These are phyloP conservation scores for Amazona finschi DNA, from an alignment of 2,797 vertebrate genomes.

Conservation along the genomic window DNA sequence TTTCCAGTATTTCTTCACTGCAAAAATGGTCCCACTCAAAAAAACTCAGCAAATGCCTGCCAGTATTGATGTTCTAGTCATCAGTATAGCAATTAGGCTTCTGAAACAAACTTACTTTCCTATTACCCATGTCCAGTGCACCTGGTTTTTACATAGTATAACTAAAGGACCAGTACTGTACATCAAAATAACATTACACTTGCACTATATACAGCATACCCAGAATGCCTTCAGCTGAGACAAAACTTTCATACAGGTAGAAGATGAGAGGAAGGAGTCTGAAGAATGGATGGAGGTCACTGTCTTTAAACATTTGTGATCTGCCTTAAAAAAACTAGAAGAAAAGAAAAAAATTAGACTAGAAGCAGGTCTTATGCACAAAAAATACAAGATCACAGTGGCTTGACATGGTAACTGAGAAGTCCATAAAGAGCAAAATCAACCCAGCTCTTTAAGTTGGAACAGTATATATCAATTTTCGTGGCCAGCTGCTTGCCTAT, in stretches of 20 bases:
- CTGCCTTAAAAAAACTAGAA: not conserved
- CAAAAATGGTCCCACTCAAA: not conserved
- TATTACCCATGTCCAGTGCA: not conserved
- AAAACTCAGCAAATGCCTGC: not conserved
- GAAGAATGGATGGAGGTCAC: not conserved
- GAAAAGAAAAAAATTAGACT: not conserved
- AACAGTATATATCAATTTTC: not conserved
- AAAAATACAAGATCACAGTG: not conserved
- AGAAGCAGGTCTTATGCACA: not conserved
- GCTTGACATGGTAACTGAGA: not conserved
- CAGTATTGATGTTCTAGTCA: not conserved
- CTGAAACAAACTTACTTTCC: constrained; percentile 30
- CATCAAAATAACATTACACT: constrained; percentile 11
- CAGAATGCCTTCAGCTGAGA: not conserved
- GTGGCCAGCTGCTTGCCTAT: not conserved
- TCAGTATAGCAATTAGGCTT: not conserved
- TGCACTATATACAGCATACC: not conserved
- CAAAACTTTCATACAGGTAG: not conserved
- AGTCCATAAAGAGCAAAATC: not conserved
- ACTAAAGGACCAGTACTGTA: not conserved
- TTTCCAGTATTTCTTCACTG: not conserved
- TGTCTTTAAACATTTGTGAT: not conserved
- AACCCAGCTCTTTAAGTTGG: not conserved
- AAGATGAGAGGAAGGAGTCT: not conserved
- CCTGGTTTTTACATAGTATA: constrained; percentile 5